Base-by-base conservation (phyloP, 2,113 vertebrate species). In the Dasyornis broadbenti region DNA sequence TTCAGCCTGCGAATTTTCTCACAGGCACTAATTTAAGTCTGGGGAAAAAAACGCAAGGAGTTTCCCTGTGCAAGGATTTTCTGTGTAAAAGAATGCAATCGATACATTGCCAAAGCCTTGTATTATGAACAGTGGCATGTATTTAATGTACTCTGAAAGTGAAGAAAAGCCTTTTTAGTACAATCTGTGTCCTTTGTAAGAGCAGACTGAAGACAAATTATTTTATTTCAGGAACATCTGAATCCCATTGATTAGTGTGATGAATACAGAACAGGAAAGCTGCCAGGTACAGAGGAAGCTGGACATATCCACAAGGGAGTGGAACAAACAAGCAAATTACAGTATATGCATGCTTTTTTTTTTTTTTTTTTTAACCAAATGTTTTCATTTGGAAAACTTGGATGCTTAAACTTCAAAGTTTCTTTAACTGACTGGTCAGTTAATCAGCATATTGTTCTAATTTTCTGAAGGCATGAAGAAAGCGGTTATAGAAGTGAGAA, bases 211-310 rank as follows among this genome's bases (percentile, higher is more conserved):
- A 91, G 83, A 82, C 30, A 71, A 94, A 66, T 50, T 2, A 82
- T 76, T 87, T 89, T 71, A 78, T 91, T 82, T 91, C 49, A 87
- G 86, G 69, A 94, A 82, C 81, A 92, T 94, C 60, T 95, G 73
- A 95, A 94, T 94, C 53, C 64, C 89, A 95, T 57, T 94, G 91
- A 95, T 97, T 78, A 95, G 70, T 23, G 35, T 65, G 91, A 86
- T 89, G 86, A 94, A 84, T 60, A 76, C 70, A 72, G 78, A 71
- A 76, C 65, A 95, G 91, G 89, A 96, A 95, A 87, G 84, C 35
- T 96, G 95, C 93, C 94, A 95, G 93, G 81, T 96, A 91, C 65
- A 92, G 63, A 95, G 93, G 89, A 94, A 96, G 70, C 94, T 87
- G 65, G 86, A 81, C 93, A 92, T 89, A 84, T 91, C 84, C 94